phyloP scores from a whole-genome alignment of 2,113 vertebrate species.

The Rhinogobius similis region DNA sequence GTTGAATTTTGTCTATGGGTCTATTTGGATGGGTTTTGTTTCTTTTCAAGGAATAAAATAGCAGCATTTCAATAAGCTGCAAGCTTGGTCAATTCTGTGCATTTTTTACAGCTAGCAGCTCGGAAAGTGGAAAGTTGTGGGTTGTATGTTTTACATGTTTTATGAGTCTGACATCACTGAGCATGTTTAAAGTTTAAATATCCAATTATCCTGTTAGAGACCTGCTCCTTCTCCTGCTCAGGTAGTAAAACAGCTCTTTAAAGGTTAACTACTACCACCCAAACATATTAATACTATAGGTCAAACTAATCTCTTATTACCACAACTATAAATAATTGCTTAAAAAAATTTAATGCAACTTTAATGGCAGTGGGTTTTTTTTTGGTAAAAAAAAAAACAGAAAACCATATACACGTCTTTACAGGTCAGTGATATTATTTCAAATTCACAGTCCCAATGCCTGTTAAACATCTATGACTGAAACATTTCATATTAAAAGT shows the following conservation, averaged over 20 bases:
- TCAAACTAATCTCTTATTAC: not conserved
- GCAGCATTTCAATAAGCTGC: slow-evolving; percentile 2
- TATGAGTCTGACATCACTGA: not conserved
- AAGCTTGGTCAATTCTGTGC: not conserved
- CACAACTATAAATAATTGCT: not conserved
- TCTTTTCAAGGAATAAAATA: too few species aligned
- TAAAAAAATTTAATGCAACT: not conserved
- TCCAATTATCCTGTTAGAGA: slow-evolving; percentile 11
- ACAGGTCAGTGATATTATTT: not conserved
- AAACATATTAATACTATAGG: not conserved
- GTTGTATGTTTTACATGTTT: not conserved
- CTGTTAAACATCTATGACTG: not conserved
- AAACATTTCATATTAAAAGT: not conserved
- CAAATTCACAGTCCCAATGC: not conserved
- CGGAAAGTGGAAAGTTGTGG: not conserved
- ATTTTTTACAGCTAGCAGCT: not conserved
- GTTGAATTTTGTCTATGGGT: not conserved
- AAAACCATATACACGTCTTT: not conserved
- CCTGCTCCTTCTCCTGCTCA: not conserved
- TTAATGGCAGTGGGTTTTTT: not conserved
- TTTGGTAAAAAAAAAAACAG: too few species aligned
- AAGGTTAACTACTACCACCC: not conserved
- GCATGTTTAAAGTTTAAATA: slow-evolving; percentile 7
- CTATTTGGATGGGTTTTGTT: too few species aligned
- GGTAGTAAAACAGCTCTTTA: not conserved